phyloP scores from a whole-genome alignment of 2,797 vertebrate species.

The Enteromius fasciolatus region DNA sequence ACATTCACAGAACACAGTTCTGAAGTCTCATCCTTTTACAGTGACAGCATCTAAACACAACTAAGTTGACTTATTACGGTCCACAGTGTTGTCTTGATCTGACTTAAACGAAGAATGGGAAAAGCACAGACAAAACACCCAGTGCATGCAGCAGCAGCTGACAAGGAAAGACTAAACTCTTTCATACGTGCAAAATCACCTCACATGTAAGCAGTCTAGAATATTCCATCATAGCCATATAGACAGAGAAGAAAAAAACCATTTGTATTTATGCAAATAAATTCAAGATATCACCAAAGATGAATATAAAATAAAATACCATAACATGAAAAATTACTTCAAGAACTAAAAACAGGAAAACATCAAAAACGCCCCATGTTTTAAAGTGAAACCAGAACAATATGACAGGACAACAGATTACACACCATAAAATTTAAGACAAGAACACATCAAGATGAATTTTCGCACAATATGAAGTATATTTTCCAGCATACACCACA shows the following conservation, averaged over 20 bases:
- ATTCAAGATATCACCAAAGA: slow-evolving; percentile 6
- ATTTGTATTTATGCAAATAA: slow-evolving; percentile 7
- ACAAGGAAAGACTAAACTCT: slow-evolving; percentile 22
- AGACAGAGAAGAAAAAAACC: neutral
- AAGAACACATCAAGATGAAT: slow-evolving; percentile 18
- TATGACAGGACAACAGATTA: neutral
- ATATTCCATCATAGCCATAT: slow-evolving; percentile 23
- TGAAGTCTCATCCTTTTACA: slow-evolving; percentile 39
- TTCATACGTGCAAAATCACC: slow-evolving; percentile 44
- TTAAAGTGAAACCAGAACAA: neutral
- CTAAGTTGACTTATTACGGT: slow-evolving; percentile 11
- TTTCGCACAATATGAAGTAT: slow-evolving; percentile 9
- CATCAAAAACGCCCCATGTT: neutral
- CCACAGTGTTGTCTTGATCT: slow-evolving; percentile 44
- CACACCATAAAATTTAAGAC: neutral
- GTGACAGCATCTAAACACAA: slow-evolving; percentile 20
- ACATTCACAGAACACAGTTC: slow-evolving; percentile 49
- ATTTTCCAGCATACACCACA: slow-evolving; percentile 5
- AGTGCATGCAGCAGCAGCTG: slow-evolving; percentile 53
- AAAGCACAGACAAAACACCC: slow-evolving; percentile 37
- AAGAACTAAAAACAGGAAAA: neutral
- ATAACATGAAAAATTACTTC: neutral
- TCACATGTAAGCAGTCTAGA: slow-evolving; percentile 26
- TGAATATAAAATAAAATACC: neutral
- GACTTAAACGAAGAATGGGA: neutral